A percentile compares a stretch with the other conserved stretches of the same genome.
These are phyloP conservation scores for Chaetops frenatus DNA, from an alignment of 2,113 vertebrate species.

Conservation along the genomic window DNA sequence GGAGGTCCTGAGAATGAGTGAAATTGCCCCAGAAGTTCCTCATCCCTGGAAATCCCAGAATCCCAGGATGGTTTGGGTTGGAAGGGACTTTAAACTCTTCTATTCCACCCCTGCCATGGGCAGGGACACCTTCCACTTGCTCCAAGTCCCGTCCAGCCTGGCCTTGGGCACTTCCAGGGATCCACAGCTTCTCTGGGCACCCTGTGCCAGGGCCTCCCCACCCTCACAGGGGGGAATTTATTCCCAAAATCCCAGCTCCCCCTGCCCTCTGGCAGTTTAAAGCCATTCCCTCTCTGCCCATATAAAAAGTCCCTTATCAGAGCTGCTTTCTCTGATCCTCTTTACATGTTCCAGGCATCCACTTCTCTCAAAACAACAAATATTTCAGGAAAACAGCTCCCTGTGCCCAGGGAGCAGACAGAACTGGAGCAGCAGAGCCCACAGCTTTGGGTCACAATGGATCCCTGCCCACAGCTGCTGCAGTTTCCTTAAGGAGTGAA, in stretches of 20 bases:
- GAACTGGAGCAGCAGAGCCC: neutral
- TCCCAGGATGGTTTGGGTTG: neutral
- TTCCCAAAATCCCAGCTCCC: neutral
- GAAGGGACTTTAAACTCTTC: neutral
- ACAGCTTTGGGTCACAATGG: accelerated
- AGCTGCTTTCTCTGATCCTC: neutral
- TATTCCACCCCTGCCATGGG: neutral
- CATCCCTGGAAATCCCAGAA: neutral
- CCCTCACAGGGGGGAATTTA: accelerated
- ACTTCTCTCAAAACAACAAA: neutral
- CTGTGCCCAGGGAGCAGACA: neutral
- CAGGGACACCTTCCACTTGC: neutral
- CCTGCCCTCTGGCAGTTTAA: neutral
- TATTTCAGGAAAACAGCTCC: neutral
- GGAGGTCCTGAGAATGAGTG: neutral
- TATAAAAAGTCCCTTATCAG: neutral
- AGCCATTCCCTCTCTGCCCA: neutral
- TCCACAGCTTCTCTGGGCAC: neutral
- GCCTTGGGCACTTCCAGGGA: neutral
- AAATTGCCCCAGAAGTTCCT: neutral
- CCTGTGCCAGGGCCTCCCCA: neutral
- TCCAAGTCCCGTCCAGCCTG: accelerated
- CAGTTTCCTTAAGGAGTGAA: neutral
- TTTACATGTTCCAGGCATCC: neutral
- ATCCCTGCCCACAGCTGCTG: accelerated